A percentile compares a stretch with the other conserved stretches of the same genome.
Evolutionary conservation across 2,888 invertebrate species (phyloP).

Genomic region (Nymphalis polychloros): DNA sequence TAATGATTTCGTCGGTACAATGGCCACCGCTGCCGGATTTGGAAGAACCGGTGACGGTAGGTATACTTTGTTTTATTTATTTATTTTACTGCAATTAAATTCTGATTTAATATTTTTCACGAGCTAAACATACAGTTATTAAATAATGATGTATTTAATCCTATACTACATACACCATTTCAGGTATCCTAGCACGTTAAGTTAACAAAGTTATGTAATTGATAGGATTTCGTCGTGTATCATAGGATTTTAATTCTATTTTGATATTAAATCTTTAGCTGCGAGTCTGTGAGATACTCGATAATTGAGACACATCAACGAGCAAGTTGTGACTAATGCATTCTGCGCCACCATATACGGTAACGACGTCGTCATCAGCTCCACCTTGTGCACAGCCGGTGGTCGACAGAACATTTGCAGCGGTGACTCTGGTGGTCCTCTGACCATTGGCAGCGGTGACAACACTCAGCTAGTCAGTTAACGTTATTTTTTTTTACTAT

Average conservation of each 20-base stretch:
- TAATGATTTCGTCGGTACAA: constrained; percentile 40
- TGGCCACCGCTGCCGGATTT: constrained; percentile 46
- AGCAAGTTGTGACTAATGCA: constrained; percentile 54
- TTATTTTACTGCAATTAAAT: too few species aligned
- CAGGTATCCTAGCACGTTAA: too few species aligned
- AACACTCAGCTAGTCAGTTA: not conserved
- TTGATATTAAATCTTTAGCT: constrained; percentile 2
- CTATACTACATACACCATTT: too few species aligned
- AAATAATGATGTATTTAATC: too few species aligned
- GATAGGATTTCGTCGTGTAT: too few species aligned
- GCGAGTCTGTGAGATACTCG: constrained; percentile 23
- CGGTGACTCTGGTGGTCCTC: constrained; percentile 57
- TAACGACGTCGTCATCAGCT: constrained; percentile 44
- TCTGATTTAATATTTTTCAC: too few species aligned
- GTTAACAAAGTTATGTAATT: too few species aligned
- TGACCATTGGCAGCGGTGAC: constrained; percentile 29
- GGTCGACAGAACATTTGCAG: constrained; percentile 60
- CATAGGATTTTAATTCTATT: too few species aligned
- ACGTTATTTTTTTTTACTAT: not conserved
- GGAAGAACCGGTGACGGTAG: constrained; percentile 47
- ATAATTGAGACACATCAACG: constrained; percentile 37
- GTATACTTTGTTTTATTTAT: constrained; percentile 12
- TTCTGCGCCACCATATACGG: constrained; percentile 59
- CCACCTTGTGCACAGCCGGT: constrained; percentile 56
- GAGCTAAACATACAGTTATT: not conserved